Evolutionary conservation across 2,113 vertebrate species (phyloP), one percentile per base, ranked within the genome.

Genomic region (Perca fluviatilis): DNA sequence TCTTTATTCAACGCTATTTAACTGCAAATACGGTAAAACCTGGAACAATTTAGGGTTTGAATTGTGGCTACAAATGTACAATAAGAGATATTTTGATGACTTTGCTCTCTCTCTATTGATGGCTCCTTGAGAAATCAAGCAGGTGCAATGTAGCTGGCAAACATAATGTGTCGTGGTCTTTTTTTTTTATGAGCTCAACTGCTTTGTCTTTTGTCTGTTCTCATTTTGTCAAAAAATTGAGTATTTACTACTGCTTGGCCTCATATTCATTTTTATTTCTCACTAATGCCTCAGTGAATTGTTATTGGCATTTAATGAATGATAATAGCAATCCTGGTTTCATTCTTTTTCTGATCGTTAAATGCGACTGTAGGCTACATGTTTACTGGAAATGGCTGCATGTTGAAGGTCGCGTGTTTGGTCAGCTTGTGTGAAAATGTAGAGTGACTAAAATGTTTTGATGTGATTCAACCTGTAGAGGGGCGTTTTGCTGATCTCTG

Each of bases 121-220:
- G 92, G 88, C 86, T 79, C 11, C 36, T 61, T 74, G 40, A 64
- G 64, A 25, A 63, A 63, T 66, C 61, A 69, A 68, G 62, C 82
- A 74, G 83, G 77, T 96, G 95, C 96, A 96, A 95, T 97, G 97
- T 98, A 97, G 97, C 97, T 98, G 97, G 96, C 97, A 98, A 97
- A 97, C 96, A 96, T 96, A 77, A 15, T 69, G 84, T 85, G 84
- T 88, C 87, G 74, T 49, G 25, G n/a, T 79, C 50, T 79, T 83
- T 60, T 30, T 60, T 30, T 36, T 36, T 56, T 74, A 40, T 54
- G 5, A 62, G 54, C 47, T 61, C 49, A 50, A 58, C 40, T 77
- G 65, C 25, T 77, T 60, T 61, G 9, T 67, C 11, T 58, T 67
- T 33, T 69, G 1, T 14, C 70, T 74, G n/a, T 51, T 58, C 27